A percentile compares a stretch with the other conserved stretches of the same genome.
These are phyloP conservation scores for Dromococcyx pavoninus DNA, from an alignment of 2,797 vertebrate species.

Conservation along the genomic window DNA sequence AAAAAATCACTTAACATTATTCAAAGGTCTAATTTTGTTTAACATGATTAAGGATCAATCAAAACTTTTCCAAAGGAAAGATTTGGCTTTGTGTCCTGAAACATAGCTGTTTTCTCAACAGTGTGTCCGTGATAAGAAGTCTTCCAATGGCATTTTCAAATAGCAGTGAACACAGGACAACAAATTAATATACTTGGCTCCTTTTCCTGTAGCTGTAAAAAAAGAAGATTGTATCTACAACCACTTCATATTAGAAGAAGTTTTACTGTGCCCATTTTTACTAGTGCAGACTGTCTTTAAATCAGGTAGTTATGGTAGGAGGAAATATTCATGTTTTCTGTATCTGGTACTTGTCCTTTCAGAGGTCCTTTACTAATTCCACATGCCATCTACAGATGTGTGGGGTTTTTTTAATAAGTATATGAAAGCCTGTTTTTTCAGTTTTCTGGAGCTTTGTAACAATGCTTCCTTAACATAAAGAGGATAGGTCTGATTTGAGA, in stretches of 20 bases:
- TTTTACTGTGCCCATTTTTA: not conserved
- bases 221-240: not conserved
- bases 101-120: not conserved
- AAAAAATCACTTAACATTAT: not conserved
- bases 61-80: not conserved
- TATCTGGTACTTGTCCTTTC: not conserved
- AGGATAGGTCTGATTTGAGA: not conserved
- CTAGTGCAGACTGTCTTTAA: not conserved
- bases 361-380: not conserved
- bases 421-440: not conserved
- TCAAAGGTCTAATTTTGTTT: not conserved
- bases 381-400: not conserved
- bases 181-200: not conserved
- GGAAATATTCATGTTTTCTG: not conserved
- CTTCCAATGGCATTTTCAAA: not conserved
- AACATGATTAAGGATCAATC: not conserved
- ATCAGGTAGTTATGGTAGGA: not conserved
- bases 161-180: fast-evolving
- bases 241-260: not conserved
- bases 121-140: not conserved
- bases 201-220: not conserved
- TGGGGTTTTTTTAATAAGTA: not conserved
- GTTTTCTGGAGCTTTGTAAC: not conserved
- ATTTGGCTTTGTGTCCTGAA: not conserved
- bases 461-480: not conserved